Percentiles rank a stretch among this genome's conserved stretches.
These are phyloP conservation scores for Athetis lepigone DNA, from an alignment of 2,888 invertebrate species.

Conservation along the genomic window DNA sequence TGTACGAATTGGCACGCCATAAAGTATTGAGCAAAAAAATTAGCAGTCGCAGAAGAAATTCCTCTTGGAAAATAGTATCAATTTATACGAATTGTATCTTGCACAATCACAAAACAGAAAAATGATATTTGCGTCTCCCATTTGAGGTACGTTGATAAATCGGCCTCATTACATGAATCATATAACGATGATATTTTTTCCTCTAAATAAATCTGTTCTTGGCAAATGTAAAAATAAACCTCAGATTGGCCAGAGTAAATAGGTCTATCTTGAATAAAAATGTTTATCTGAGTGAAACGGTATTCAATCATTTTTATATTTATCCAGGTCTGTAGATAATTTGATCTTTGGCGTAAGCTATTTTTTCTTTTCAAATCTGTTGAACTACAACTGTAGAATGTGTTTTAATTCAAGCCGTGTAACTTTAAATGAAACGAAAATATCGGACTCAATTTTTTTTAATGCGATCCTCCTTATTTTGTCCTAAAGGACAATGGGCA, in stretches of 20 bases:
- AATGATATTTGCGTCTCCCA: not conserved
- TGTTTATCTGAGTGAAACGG: conserved; percentile 23
- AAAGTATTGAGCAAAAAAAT: no score
- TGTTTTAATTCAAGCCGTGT: no score
- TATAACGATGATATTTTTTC: conserved; percentile 6
- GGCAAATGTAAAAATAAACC: conserved; percentile 26
- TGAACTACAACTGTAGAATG: no score
- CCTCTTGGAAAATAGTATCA: no score
- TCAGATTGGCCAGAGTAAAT: conserved; percentile 19
- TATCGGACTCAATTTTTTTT: no score
- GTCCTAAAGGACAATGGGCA: no score
- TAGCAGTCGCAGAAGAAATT: no score
- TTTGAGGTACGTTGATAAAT: not conserved
- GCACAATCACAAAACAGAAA: not conserved
- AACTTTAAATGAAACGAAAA: no score
- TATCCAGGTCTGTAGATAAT: conserved; percentile 10
- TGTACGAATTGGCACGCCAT: no score
- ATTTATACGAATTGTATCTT: no score
- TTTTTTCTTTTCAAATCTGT: no score
- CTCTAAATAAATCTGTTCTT: conserved; percentile 14
- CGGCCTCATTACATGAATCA: not conserved
- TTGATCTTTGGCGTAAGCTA: not conserved
- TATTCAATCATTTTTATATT: conserved; percentile 28
- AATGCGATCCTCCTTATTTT: no score
- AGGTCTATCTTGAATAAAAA: conserved; percentile 17